Base-by-base conservation (phyloP, 2,888 invertebrate species). In the Dynastes maya region DNA sequence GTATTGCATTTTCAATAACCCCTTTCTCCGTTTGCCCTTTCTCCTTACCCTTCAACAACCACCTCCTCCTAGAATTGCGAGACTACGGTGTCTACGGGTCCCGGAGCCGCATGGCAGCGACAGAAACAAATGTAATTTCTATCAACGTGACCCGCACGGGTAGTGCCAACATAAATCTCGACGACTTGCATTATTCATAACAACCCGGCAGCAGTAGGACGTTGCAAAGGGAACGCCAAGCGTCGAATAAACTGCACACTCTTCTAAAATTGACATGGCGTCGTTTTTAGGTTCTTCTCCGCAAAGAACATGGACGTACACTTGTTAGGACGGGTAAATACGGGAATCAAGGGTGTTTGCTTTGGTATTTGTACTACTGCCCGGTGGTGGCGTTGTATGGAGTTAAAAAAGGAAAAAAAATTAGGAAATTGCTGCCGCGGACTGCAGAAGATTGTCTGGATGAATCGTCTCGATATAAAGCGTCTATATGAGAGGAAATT, bases 171-270 rank as follows among this genome's bases (percentile, higher is more conserved):
- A 68, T 68, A 68, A 68, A 68, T 68, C 68, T 27, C 49, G 27
- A 9, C 29, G 53, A 13, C 27, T n/a, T 68, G 68, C 49, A 68
- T 68, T 68, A 68, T 68, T 68, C 68, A 68, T 68, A 68, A 68
- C 51, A 27, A 22, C 51, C 27, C 45, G 45, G 32, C 45, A 11
- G 45, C 8, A 2, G 45, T 45, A 45, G 45, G 8, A 45, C 45
- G 68, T 16, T 9, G 29, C 76, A 40, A 51, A 76, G 45, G 64
- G 64, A 63, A 53, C 22, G 22, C 53, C 58, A 58, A 77, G 45
- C 8, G 45, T 77, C 68, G 53, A 77, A 77, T 77, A 77, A 68
- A 77, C 76, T 77, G 68, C 76, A 65, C 16, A 55, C 55, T 55
- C 55, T n/a, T 55, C 55, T 55, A 55, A 45, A 9, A 45, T 45